These are phyloP conservation scores for Neoascia interrupta DNA, from an alignment of 2,888 invertebrate genomes.

Conservation along the genomic window DNA sequence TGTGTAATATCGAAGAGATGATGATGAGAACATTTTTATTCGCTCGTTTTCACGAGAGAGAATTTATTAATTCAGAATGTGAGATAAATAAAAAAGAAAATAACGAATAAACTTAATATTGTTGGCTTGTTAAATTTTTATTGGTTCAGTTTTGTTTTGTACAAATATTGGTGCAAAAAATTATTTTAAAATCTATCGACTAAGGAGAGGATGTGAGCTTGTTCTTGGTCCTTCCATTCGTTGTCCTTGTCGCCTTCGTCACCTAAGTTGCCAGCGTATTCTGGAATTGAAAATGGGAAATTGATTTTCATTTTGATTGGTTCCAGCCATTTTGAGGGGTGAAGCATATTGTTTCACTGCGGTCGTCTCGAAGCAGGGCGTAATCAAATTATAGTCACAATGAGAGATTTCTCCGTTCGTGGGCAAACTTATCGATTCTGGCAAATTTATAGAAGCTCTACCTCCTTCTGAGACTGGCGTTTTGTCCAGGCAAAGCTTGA, in stretches of 20 bases:
- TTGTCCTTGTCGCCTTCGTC: constrained; percentile 90
- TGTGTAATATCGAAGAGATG: constrained; percentile 35
- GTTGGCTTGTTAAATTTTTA: constrained; percentile 12
- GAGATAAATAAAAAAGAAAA: constrained; percentile 27
- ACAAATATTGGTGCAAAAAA: constrained; percentile 2
- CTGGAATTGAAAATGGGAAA: too few species aligned
- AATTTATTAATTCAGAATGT: constrained; percentile 17
- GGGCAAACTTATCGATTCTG: too few species aligned
- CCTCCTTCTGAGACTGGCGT: too few species aligned
- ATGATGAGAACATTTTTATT: constrained; percentile 20
- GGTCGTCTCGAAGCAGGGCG: too few species aligned
- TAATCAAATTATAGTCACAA: too few species aligned
- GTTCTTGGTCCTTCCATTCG: constrained; percentile 90
- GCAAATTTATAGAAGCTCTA: too few species aligned
- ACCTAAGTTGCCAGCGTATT: constrained; percentile 97
- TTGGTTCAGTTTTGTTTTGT: constrained; percentile 18
- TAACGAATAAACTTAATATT: neutral
- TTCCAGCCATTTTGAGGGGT: too few species aligned
- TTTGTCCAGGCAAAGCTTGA: too few species aligned
- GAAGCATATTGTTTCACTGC: too few species aligned
- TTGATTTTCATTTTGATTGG: too few species aligned
- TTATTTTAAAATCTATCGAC: constrained; percentile 92
- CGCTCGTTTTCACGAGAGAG: constrained; percentile 14
- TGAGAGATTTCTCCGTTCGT: too few species aligned
- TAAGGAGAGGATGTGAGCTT: constrained; percentile 93